These are phyloP conservation scores for Reinhardtius hippoglossoides DNA, from an alignment of 2,113 vertebrate species.

Conservation along the genomic window DNA sequence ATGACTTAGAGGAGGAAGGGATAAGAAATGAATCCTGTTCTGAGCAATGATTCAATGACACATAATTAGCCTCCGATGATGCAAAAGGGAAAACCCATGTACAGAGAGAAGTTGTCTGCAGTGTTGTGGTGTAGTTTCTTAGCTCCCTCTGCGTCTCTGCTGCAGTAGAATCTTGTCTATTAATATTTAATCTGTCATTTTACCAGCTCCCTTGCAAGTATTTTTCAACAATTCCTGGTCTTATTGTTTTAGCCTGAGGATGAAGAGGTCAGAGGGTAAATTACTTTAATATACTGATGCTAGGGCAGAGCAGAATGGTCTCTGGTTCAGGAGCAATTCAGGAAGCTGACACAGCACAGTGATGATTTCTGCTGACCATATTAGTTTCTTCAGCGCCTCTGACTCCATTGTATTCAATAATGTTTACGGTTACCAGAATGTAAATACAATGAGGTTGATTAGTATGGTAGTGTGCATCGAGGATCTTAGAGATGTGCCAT, in stretches of 20 bases:
- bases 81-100: not conserved
- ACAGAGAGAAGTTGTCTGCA: not conserved
- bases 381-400: not conserved
- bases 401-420: not conserved
- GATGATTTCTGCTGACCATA: not conserved
- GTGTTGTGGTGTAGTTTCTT: not conserved
- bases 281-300: not conserved
- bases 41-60: no score
- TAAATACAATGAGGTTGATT: no score
- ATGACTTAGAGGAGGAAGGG: not conserved
- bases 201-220: not conserved
- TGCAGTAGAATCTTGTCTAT: constrained; percentile 7
- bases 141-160: not conserved
- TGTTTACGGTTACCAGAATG: not conserved
- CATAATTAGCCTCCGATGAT: not conserved
- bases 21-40: not conserved
- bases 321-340: not conserved
- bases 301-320: not conserved
- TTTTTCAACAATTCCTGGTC: constrained; percentile 1
- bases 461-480: no score
- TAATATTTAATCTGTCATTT: constrained; percentile 17
- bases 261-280: not conserved
- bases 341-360: constrained; percentile 7
- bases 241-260: constrained; percentile 30
- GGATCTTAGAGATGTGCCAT: no score